Base-by-base conservation (phyloP, 2,113 vertebrate species). In the Circaetus gallicus region DNA sequence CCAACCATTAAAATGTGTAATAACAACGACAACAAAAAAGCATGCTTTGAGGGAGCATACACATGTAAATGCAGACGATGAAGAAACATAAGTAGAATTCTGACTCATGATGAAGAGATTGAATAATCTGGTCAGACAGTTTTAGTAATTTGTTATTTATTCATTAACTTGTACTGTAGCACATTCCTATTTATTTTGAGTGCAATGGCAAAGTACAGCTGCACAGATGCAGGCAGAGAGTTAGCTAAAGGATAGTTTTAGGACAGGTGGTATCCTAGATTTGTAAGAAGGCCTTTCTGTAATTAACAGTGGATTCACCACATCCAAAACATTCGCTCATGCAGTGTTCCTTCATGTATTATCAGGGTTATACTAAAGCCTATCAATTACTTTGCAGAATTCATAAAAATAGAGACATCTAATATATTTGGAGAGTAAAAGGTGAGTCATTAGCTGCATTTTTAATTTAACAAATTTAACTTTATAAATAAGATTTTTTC, bases 381-480 rank as follows among this genome's bases (percentile, higher is more conserved):
- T 82, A 83, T 86, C 78, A 72, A 81, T 72, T 96, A 90, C 43
- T 84, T 69, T 28, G 22, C 47, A 42, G 53, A 72, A 91, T 70
- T 82, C 50, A 49, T 36, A 50, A 86, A 42, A 81, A 42, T 40
- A 29, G 8, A 76, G 67, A 29, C 20, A 53, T 79, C 9, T 40
- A 79, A 87, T 94, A 58, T 78, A 65, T 82, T 69, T 91, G 55
- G 89, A 95, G 78, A 91, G 52, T 32, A 74, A 91, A 95, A 80
- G 50, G 53, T 82, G 79, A 96, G 72, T 93, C 21, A 34, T 97
- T 97, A 91, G 69, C 82, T 96, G 83, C 79, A 36, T 52, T 94
- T 97, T 97, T 97, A 90, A 97, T 97, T 96, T 93, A 97, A 98
- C 80, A 90, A 93, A 90, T 92, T 96, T 93, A 86, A 92, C 91